Conservation (phyloP, 2,113 vertebrate genomes). For the Callopanchax toddi region DNA sequence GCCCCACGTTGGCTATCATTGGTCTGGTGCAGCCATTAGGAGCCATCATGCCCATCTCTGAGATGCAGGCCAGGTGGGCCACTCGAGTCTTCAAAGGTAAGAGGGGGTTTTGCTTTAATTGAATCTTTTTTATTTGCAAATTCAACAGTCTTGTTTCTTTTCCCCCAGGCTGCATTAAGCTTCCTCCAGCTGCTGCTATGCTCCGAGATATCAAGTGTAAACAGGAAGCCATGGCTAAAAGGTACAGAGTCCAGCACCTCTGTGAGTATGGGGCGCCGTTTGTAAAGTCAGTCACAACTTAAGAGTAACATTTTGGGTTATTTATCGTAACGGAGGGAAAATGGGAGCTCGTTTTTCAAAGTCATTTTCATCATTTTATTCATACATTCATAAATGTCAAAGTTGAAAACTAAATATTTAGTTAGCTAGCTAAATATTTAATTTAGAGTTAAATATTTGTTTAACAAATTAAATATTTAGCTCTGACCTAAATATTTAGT, state of each 20-base stretch:
- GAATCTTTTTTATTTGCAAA: not conserved
- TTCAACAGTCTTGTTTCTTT: not conserved
- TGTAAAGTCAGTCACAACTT: too few relatives aligned
- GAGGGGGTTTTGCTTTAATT: not conserved
- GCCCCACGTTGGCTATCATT: constrained; percentile 86
- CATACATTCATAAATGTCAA: too few relatives aligned
- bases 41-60: constrained; percentile 91
- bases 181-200: constrained; percentile 80
- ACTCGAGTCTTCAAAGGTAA: constrained; percentile 89
- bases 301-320: too few relatives aligned
- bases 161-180: constrained; percentile 72
- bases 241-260: constrained; percentile 52
- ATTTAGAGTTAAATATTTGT: too few relatives aligned
- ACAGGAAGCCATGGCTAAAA: constrained; percentile 77
- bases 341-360: too few relatives aligned
- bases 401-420: too few relatives aligned
- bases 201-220: constrained; percentile 80
- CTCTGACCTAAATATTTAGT: too few relatives aligned
- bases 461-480: too few relatives aligned
- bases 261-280: too few relatives aligned
- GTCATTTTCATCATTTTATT: too few relatives aligned
- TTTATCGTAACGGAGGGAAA: too few relatives aligned
- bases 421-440: too few relatives aligned
- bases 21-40: constrained; percentile 90
- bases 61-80: constrained; percentile 90